Base-by-base conservation (phyloP, 2,888 invertebrate species). In the Mythimna pallens region DNA sequence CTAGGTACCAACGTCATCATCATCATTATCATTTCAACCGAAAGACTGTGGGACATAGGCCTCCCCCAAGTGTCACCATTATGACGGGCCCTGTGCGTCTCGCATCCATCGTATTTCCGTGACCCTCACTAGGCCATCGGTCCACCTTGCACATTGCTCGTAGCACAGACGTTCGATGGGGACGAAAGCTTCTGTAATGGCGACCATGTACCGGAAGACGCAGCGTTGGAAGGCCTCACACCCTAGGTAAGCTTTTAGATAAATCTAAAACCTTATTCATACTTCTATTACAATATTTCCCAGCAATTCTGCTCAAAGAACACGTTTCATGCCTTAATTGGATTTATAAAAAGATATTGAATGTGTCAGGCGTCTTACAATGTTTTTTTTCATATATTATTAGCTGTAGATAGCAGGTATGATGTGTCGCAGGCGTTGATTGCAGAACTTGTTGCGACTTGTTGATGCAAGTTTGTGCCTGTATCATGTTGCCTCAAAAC, bases 261-360 rank as follows among this genome's bases (percentile, higher is more conserved):
- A 20, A 58, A 54, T 74, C 22, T 63, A 7, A 30, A 14, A 36
- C 25, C 3, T 25, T 34, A 14, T 52, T 20, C 17, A 20, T 25
- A 52, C 10, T 20, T 25, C 7, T 22, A 34, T 25, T 22, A 47
- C 6, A 47, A 73, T 25, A 47, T 30, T 72, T 50, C 36, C 58
- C 20, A 59, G 58, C 3, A 61, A n/a, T 73, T 59, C 30, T 59
- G 30, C 30, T 36, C 22, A 58, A 57, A 65, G 43, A 80, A 80
- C 75, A 47, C 55, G 54, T 77, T 80, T 47, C 58, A 74, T 64
- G 63, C 14, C 34, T 43, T 74, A 64, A 77, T 55, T 80, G 77
- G 59, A 66, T 80, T 80, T 74, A 80, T 80, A 77, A 77, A 80
- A 77, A 77, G 50, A 75, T 80, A 67, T 64, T 75, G 50, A 66